phyloP scores from a whole-genome alignment of 2,797 vertebrate genomes.

The Setipinna tenuifilis region DNA sequence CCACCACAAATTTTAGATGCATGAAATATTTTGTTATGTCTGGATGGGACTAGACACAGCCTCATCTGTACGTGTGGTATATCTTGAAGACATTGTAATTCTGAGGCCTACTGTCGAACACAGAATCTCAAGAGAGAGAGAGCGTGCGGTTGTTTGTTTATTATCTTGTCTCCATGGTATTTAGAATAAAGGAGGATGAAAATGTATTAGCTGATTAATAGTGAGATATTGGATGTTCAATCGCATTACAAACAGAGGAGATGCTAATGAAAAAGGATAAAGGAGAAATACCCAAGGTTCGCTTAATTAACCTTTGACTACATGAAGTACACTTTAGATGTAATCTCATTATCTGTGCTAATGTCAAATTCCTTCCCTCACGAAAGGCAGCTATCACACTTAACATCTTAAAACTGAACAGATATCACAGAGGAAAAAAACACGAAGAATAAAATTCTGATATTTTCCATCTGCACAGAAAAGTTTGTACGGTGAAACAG shows the following conservation, averaged over 20 bases:
- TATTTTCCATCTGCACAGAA: not conserved
- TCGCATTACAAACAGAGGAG: not conserved
- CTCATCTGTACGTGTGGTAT: not conserved
- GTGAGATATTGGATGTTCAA: slow-evolving; percentile 12
- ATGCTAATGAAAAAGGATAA: not conserved
- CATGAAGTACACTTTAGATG: not conserved
- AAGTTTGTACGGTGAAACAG: not conserved
- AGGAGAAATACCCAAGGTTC: not conserved
- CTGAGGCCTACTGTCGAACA: not conserved
- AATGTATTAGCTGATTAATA: slow-evolving; percentile 22
- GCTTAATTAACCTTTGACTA: slow-evolving; percentile 19
- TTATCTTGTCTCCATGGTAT: slow-evolving; percentile 24
- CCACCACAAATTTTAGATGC: not conserved
- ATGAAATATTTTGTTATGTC: not conserved
- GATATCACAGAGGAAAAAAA: not conserved
- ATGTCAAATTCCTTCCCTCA: slow-evolving; percentile 1
- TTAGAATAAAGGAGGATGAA: slow-evolving; percentile 23
- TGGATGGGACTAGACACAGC: not conserved
- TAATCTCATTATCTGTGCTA: slow-evolving; percentile 6
- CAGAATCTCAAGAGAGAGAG: slow-evolving; percentile 6
- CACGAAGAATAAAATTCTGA: not conserved
- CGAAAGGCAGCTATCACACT: not conserved
- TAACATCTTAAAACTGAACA: not conserved
- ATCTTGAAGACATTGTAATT: slow-evolving; percentile 20
- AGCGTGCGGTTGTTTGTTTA: not conserved